A percentile compares a stretch with the other conserved stretches of the same genome.
phyloP scores from a whole-genome alignment of 2,113 vertebrate genomes.

The Pseudopipra pipra region DNA sequence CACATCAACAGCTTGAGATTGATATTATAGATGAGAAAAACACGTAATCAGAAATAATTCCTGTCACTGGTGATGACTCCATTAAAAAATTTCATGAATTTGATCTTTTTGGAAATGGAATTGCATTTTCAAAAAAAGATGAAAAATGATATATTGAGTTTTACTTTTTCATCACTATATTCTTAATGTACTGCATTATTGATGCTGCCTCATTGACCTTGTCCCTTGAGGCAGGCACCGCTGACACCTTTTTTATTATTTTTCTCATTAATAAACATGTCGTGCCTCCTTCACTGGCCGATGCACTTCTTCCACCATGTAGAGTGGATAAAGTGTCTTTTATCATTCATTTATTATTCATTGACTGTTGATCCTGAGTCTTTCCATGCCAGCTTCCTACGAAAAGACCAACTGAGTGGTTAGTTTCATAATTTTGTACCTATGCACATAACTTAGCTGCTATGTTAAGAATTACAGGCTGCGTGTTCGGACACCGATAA shows the following conservation, averaged over 20 bases:
- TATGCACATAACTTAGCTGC: background rate
- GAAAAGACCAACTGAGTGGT: background rate
- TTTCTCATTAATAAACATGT: conserved; percentile 50
- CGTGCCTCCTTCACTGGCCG: background rate
- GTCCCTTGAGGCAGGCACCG: conserved; percentile 14
- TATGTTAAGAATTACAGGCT: background rate
- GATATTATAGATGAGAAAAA: background rate
- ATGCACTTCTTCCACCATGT: background rate
- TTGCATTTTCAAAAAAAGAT: background rate
- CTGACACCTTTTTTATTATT: conserved; percentile 47
- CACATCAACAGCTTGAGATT: background rate
- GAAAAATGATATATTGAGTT: background rate
- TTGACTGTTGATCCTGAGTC: background rate
- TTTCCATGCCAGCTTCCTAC: background rate
- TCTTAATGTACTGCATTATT: conserved; percentile 5
- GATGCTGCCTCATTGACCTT: conserved; percentile 8
- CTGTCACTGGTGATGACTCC: background rate
- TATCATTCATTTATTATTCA: background rate
- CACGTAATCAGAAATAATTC: background rate
- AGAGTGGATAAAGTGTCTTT: background rate
- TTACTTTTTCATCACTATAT: background rate
- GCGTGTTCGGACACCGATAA: background rate
- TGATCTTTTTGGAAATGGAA: background rate
- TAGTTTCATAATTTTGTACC: background rate
- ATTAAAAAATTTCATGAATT: background rate